Evolutionary conservation across 1,140 invertebrate species (phyloP), one percentile per base, ranked within the genome.

Genomic region (Coenobita brevimanus): DNA sequence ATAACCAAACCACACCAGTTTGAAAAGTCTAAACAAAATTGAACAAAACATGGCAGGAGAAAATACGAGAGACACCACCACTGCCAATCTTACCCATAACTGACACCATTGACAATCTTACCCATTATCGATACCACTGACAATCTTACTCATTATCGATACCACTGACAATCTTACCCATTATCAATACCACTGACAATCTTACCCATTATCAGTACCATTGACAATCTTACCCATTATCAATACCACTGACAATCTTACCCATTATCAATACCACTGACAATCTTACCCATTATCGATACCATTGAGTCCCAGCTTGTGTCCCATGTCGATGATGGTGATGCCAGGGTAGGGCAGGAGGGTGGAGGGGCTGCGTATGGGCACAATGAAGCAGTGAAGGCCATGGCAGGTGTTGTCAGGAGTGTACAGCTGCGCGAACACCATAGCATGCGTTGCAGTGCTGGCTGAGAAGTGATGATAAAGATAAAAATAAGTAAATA

Each of bases 401-500:
- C 98, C 98, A 91, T 98, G 97, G 91, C 95, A 96, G n/a, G 94
- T 91, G 0, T 95, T 95, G 93, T 98, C 96, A 0, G 94, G 94
- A 3, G 96, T 96, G 91, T 96, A 95, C 46, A 99, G 93, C 93
- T 98, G 97, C 2, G 98, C 98, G 93, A 97, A 99, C 4, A 98
- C 94, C 75, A 98, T 92, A 0, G 96, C 96, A 91, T 98, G 96
- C 0, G 97, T 98, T 81, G 97, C 96, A 38, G 95, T 95, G 94
- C 98, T 95, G 85, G 96, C 96, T 94, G 89, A 93, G 93, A 90
- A 84, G 91, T 92, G 75, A 30, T 33, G 54, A 36, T 21, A 54
- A 33, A 64, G 62, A 24, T 24, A 1, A 27, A 13, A 3, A n/a
- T n/a, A n/a, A n/a, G n/a, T n/a, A n/a, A n/a, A n/a, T n/a, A n/a